A percentile compares a stretch with the other conserved stretches of the same genome.
These are phyloP conservation scores for Carcharodon carcharias DNA, from an alignment of 2,797 vertebrate species.

Conservation along the genomic window DNA sequence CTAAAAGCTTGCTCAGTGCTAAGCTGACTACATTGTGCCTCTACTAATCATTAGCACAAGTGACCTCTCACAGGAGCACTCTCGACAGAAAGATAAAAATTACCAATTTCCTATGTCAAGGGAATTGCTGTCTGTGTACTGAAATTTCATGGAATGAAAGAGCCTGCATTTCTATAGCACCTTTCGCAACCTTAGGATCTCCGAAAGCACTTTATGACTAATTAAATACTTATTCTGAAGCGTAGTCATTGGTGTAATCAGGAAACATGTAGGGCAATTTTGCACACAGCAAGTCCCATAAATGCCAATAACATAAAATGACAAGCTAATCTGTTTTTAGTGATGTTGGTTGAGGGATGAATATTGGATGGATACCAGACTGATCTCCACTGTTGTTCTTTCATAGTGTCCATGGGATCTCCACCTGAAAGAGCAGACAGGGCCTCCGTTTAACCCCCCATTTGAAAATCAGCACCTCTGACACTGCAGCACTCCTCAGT, in stretches of 20 bases:
- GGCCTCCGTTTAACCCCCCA: not conserved
- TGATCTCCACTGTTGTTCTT: not conserved
- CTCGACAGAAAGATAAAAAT: not conserved
- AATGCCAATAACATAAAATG: not conserved
- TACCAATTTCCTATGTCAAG: not conserved
- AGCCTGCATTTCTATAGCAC: not conserved
- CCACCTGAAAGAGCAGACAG: not conserved
- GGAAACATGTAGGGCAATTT: not conserved
- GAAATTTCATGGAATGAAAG: not conserved
- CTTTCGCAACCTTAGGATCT: not conserved
- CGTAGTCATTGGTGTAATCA: not conserved
- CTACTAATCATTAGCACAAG: not conserved
- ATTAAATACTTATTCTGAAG: not conserved
- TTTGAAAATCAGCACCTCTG: not conserved
- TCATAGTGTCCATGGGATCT: not conserved
- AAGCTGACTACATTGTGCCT: not conserved
- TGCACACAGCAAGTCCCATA: not conserved
- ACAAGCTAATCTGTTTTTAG: not conserved
- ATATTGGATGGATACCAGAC: not conserved
- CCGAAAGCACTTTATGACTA: not conserved
- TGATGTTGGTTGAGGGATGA: not conserved
- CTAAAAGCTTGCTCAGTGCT: not conserved
- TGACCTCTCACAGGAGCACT: not conserved
- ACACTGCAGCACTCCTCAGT: not conserved
- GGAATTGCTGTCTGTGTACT: not conserved